Conservation (phyloP, 2,888 invertebrate species). For the Phaedon cochleariae region DNA sequence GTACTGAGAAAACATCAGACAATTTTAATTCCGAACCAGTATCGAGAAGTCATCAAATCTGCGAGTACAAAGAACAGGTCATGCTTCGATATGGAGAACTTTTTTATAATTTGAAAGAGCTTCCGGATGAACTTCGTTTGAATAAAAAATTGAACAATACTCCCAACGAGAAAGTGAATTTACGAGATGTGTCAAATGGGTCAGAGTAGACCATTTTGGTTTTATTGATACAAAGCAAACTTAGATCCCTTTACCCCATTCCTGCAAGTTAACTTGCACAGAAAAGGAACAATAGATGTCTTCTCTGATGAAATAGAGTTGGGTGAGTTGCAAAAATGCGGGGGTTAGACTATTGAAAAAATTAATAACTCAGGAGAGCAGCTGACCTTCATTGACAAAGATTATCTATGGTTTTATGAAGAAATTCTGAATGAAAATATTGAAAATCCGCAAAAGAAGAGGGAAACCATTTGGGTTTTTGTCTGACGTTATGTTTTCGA, state of each 20-base stretch:
- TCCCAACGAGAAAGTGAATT: not conserved
- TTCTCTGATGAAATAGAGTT: not conserved
- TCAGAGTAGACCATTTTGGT: constrained; percentile 19
- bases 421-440: no score
- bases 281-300: constrained; percentile 9
- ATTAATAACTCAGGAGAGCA: constrained; percentile 13
- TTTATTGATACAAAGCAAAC: constrained; percentile 15
- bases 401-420: no score
- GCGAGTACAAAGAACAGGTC: constrained; percentile 38
- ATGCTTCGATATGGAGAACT: not conserved
- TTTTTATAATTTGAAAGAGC: not conserved
- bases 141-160: constrained; percentile 10
- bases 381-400: constrained; percentile 9
- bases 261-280: constrained; percentile 19
- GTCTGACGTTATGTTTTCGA: not conserved
- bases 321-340: constrained; percentile 14
- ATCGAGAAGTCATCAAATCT: constrained; percentile 43
- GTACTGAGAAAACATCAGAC: constrained; percentile 48
- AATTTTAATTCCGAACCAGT: constrained; percentile 47
- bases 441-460: not conserved
- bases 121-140: not conserved
- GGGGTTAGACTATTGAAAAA: constrained; percentile 17
- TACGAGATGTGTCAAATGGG: constrained; percentile 16
- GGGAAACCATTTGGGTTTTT: not conserved
- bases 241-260: constrained; percentile 20